phyloP scores from a whole-genome alignment of 2,888 invertebrate species.

The Drosophila neutralis region DNA sequence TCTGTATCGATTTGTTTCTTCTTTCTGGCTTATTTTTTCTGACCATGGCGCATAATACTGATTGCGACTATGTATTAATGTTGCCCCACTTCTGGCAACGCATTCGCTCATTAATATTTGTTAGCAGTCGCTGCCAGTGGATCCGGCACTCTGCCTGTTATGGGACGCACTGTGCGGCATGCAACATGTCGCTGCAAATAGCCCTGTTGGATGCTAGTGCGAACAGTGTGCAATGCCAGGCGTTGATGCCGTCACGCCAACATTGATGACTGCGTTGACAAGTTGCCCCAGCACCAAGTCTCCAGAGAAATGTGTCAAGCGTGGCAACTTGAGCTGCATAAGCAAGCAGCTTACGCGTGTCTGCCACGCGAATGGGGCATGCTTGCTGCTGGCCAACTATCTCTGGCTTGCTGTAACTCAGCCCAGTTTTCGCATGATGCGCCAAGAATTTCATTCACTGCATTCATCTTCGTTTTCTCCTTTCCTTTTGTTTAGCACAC shows the following conservation, averaged over 20 bases:
- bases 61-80: background rate
- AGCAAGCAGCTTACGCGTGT: constrained; percentile 66
- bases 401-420: constrained; percentile 20
- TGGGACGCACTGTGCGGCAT: constrained; percentile 56
- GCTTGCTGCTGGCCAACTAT: constrained; percentile 28
- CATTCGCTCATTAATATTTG: constrained; percentile 82
- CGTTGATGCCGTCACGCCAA: constrained; percentile 65
- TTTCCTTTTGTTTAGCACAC: background rate
- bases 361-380: constrained; percentile 21
- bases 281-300: constrained; percentile 58
- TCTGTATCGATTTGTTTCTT: background rate
- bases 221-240: constrained; percentile 63
- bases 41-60: background rate
- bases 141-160: constrained; percentile 12
- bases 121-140: constrained; percentile 47
- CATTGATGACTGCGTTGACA: constrained; percentile 79
- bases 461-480: background rate
- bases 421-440: constrained; percentile 43
- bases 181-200: constrained; percentile 48
- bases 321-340: constrained; percentile 76
- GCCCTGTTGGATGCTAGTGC: constrained; percentile 41
- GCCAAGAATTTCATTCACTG: constrained; percentile 25
- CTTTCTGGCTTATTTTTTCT: background rate
- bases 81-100: constrained; percentile 3
- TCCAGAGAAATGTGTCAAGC: constrained; percentile 76